Evolutionary conservation across 2,113 vertebrate species (phyloP).

Genomic region (Macquaria australasica): DNA sequence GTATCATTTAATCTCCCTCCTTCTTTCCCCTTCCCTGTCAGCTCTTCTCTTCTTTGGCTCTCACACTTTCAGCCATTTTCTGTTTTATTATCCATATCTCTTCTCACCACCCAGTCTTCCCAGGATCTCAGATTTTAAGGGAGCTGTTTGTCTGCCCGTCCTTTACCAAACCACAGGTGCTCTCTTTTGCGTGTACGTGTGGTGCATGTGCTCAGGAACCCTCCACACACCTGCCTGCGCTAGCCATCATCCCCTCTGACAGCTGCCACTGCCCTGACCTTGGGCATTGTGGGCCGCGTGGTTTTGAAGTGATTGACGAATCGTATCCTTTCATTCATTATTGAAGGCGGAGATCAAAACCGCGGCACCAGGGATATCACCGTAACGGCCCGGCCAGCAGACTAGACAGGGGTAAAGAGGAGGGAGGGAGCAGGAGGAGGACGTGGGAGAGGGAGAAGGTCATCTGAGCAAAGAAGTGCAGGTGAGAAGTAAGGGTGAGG

Average conservation of each 20-base stretch:
- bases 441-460: slow-evolving; percentile 54
- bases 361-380: slow-evolving; percentile 58
- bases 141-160: slow-evolving; percentile 9
- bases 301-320: slow-evolving; percentile 81
- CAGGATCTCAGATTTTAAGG: not conserved
- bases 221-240: slow-evolving; percentile 46
- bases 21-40: not conserved
- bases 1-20: not conserved
- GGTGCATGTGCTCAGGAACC: slow-evolving; percentile 11
- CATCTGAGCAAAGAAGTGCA: slow-evolving; percentile 46
- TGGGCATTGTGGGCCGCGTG: slow-evolving; percentile 62
- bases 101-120: not conserved
- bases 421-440: slow-evolving; percentile 11
- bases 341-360: slow-evolving; percentile 78
- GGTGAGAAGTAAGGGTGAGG: slow-evolving; percentile 39
- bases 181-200: slow-evolving; percentile 23
- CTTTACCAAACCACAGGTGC: not conserved
- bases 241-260: slow-evolving; percentile 70
- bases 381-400: slow-evolving; percentile 40
- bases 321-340: slow-evolving; percentile 83
- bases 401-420: slow-evolving; percentile 62
- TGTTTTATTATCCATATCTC: slow-evolving; percentile 26
- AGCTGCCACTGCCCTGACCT: slow-evolving; percentile 78
- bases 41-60: not conserved
- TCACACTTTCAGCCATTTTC: not conserved